phyloP scores from a whole-genome alignment of 2,888 invertebrate species.

The Synergus gifuensis region DNA sequence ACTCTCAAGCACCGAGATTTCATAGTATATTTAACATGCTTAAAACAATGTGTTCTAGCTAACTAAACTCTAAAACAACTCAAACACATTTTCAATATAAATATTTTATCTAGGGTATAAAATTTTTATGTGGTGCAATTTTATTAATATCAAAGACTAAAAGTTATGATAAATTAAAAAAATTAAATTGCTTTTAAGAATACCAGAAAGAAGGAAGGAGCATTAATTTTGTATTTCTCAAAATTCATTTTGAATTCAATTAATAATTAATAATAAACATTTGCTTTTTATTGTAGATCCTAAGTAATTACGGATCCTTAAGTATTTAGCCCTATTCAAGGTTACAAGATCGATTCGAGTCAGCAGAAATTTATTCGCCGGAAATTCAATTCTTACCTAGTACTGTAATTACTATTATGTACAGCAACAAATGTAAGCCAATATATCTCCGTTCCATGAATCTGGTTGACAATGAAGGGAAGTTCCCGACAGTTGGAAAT shows the following conservation, averaged over 20 bases:
- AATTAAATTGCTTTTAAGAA: neutral
- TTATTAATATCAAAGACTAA: no score
- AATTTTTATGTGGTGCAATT: neutral
- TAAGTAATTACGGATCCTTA: neutral
- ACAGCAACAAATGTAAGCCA: constrained; percentile 17
- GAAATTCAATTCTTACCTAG: constrained; percentile 35
- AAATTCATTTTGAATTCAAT: neutral
- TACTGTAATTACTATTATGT: constrained; percentile 28
- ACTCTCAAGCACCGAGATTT: neutral
- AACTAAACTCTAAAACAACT: neutral
- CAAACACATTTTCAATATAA: neutral
- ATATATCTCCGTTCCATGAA: constrained; percentile 18
- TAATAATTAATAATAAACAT: neutral
- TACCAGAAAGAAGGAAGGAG: neutral
- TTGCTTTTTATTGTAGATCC: neutral
- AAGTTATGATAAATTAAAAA: neutral
- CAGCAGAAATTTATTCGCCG: constrained; percentile 31
- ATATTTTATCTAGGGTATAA: neutral
- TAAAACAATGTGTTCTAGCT: neutral
- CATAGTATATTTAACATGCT: neutral
- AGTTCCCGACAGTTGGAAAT: constrained; percentile 33
- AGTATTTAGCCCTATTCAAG: neutral
- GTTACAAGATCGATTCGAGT: neutral
- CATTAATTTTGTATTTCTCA: neutral
- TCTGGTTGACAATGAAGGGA: constrained; percentile 8